phyloP scores from a whole-genome alignment of 2,113 vertebrate genomes.

The Ceyx cyanopectus region DNA sequence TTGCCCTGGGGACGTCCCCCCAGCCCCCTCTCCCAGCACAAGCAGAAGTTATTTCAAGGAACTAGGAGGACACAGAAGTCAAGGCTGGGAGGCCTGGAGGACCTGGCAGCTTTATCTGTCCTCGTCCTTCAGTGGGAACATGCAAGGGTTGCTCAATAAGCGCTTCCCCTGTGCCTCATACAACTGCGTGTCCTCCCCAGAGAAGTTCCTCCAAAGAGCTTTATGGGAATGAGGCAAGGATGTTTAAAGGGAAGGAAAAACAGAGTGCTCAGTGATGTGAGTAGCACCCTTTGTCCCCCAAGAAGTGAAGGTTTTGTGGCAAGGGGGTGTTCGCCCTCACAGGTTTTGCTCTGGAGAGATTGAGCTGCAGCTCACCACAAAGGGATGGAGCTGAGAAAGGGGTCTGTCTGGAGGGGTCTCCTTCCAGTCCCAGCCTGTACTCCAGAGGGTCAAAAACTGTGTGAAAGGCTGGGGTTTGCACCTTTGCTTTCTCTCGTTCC shows the following conservation, averaged over 20 bases:
- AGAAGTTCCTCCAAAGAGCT: background rate
- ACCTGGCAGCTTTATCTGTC: background rate
- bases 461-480: background rate
- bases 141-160: background rate
- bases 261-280: background rate
- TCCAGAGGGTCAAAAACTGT: background rate
- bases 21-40: fast-evolving
- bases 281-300: background rate
- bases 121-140: background rate
- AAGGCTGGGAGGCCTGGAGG: background rate
- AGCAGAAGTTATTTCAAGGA: background rate
- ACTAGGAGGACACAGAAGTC: background rate
- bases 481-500: background rate
- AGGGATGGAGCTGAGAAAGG: fast-evolving
- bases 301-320: background rate
- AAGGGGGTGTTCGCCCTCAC: background rate
- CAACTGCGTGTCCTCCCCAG: fast-evolving
- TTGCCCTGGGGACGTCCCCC: fast-evolving
- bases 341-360: background rate
- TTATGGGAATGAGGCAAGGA: fast-evolving
- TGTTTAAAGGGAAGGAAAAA: background rate
- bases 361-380: background rate
- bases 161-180: fast-evolving
- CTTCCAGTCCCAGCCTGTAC: background rate
- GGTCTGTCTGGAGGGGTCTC: background rate